Conservation (phyloP, 2,797 vertebrate species). For the Simalia tracyae region DNA sequence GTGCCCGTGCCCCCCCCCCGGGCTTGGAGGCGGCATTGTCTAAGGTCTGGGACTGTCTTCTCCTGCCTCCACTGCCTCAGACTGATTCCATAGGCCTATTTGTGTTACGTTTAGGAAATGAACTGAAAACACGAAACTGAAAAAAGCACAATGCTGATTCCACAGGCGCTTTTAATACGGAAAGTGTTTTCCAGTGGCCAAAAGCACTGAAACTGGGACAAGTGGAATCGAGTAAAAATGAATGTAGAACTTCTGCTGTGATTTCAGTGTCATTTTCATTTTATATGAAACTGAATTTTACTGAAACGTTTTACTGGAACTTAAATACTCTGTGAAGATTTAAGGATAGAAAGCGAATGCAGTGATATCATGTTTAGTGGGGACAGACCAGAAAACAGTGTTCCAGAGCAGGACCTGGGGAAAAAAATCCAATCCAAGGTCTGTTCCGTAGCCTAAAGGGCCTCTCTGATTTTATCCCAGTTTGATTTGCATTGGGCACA, state of each 20-base stretch:
- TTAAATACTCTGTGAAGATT: background rate
- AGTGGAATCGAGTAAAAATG: background rate
- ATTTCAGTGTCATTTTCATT: background rate
- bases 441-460: background rate
- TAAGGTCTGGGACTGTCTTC: background rate
- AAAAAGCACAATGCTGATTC: background rate
- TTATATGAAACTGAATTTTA: background rate
- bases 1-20: background rate
- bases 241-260: background rate
- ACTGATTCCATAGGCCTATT: background rate
- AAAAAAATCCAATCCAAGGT: background rate
- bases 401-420: background rate
- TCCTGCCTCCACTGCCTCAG: background rate
- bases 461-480: background rate
- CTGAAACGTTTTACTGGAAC: background rate
- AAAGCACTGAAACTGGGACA: background rate
- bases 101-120: background rate
- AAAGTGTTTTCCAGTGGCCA: background rate
- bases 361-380: background rate
- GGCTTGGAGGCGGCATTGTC: background rate
- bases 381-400: background rate
- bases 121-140: background rate
- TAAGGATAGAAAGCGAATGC: background rate
- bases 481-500: background rate
- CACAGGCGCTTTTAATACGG: background rate